Conservation (phyloP, 2,797 vertebrate genomes). For the Euphonia xanthogaster region DNA sequence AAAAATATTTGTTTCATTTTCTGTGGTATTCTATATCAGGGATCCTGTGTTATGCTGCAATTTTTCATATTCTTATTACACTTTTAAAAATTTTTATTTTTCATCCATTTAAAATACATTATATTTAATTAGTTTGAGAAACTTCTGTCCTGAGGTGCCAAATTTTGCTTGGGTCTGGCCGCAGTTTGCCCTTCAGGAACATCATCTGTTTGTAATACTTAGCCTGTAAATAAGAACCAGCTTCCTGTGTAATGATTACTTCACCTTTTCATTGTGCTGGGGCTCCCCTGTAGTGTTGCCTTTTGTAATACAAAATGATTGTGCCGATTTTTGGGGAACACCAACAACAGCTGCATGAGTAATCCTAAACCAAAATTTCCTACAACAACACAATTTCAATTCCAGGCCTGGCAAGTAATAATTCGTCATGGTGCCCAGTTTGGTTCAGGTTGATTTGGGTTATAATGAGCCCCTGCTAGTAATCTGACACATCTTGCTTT, state of each 20-base stretch:
- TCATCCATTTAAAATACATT: neutral
- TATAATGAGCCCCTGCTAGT: neutral
- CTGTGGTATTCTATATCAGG: neutral
- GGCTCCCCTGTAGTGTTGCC: neutral
- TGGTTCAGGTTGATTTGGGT: neutral
- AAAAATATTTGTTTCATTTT: neutral
- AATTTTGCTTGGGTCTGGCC: neutral
- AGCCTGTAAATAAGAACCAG: neutral
- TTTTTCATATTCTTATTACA: neutral
- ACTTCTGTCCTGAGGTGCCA: neutral
- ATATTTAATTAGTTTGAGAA: neutral
- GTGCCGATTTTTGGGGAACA: neutral
- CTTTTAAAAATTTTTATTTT: neutral
- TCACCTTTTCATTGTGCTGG: neutral
- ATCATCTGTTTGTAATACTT: neutral
- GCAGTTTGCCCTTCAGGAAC: neutral
- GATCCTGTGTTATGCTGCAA: neutral
- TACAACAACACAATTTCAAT: neutral
- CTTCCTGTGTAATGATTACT: neutral
- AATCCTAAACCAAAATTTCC: neutral
- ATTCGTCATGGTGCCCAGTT: neutral
- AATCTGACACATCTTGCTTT: neutral
- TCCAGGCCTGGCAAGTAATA: neutral
- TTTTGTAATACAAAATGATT: neutral
- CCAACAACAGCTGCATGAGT: fast-evolving